Evolutionary conservation across 2,888 invertebrate genomes (phyloP).

Genomic region (Iselma pallidipennis): DNA sequence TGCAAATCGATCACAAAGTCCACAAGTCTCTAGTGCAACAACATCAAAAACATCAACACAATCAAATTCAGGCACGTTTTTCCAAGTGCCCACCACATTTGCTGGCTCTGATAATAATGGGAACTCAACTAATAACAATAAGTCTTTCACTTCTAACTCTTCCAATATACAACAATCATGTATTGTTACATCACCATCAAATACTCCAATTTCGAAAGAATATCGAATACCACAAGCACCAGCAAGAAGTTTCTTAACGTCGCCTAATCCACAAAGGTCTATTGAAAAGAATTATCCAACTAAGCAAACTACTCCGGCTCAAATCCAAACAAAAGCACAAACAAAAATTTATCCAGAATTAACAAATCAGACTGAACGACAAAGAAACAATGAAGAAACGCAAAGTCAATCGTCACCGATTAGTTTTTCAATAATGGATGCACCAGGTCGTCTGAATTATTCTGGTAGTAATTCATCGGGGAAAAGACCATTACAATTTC

Average conservation of each 20-base stretch:
- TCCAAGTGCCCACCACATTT: conserved; percentile 67
- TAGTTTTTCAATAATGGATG: conserved; percentile 77
- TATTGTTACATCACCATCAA: conserved; percentile 71
- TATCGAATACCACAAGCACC: conserved; percentile 65
- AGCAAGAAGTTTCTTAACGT: conserved; percentile 53
- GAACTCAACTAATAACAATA: conserved; percentile 39
- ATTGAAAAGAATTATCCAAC: conserved; percentile 55
- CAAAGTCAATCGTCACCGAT: conserved; percentile 71
- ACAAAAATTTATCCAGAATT: conserved; percentile 78
- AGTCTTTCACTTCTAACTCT: conserved; percentile 51
- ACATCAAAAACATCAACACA: conserved; percentile 36
- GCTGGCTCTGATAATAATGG: conserved; percentile 55
- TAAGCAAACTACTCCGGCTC: conserved; percentile 54
- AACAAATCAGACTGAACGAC: conserved; percentile 49
- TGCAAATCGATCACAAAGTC: conserved; percentile 58
- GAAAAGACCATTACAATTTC: conserved; percentile 59
- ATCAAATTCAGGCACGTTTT: conserved; percentile 62
- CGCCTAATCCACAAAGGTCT: conserved; percentile 48
- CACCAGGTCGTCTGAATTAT: conserved; percentile 67
- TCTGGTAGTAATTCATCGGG: conserved; percentile 60
- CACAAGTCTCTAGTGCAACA: conserved; percentile 50
- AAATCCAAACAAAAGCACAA: conserved; percentile 76
- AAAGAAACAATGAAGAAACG: conserved; percentile 57
- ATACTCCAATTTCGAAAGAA: conserved; percentile 61
- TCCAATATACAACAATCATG: conserved; percentile 71